Evolutionary conservation across 1,140 invertebrate species (phyloP).

Genomic region (Diorhabda carinulata): DNA sequence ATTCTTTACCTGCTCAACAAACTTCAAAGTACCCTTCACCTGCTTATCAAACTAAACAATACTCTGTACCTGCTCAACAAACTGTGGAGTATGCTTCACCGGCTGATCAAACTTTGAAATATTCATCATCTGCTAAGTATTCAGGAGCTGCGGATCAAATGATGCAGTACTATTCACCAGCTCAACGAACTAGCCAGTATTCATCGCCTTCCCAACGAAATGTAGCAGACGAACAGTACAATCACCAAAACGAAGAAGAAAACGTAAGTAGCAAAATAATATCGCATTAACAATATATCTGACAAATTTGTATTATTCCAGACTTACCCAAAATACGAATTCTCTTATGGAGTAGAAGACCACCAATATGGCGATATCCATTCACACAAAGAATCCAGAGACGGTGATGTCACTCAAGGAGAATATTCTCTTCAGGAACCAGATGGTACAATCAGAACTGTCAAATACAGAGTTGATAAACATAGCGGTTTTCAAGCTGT

Average conservation of each 20-base stretch:
- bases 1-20: background rate
- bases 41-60: background rate
- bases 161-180: background rate
- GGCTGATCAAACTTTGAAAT: too few species aligned
- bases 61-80: background rate
- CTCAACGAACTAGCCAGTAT: background rate
- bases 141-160: too few species aligned
- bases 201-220: background rate
- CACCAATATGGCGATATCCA: slow-evolving; percentile 56
- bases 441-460: slow-evolving; percentile 56
- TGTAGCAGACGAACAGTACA: background rate
- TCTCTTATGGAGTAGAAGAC: slow-evolving; percentile 54
- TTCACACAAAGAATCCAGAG: slow-evolving; percentile 49
- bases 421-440: slow-evolving; percentile 50
- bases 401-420: slow-evolving; percentile 36
- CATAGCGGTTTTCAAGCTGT: slow-evolving; percentile 60
- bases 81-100: background rate
- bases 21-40: background rate
- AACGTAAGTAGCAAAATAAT: background rate
- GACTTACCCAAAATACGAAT: slow-evolving; percentile 48
- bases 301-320: background rate
- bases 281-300: background rate
- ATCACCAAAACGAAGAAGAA: background rate
- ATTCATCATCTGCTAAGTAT: too few species aligned
- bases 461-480: slow-evolving; percentile 68